Base-by-base conservation (phyloP, 2,113 vertebrate species). In the Reinhardtius hippoglossoides region DNA sequence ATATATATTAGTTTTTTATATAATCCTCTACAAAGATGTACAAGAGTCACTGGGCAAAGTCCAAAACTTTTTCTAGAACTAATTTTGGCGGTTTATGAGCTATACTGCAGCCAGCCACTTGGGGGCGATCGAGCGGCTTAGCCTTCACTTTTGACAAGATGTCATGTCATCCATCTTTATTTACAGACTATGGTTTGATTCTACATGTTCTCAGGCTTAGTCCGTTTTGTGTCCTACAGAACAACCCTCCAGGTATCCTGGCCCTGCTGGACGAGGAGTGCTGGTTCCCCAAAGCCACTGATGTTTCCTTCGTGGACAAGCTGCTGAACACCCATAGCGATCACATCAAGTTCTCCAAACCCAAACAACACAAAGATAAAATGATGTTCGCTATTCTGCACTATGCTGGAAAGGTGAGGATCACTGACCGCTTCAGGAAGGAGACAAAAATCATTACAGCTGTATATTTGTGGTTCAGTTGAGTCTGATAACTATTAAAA, bases 241-340 rank as follows among this genome's bases (percentile, higher is more conserved):
- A 96, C 78, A 97, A 98, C 86, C 97, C 97, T 13, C 97, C 97
- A 0, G 97, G 97, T 31, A 96, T 99, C 78, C 86, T 99, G 93
- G 96, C 97, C 44, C 94, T 99, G 87, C 92, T 99, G 89, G 97
- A 98, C 15, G 98, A 99, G 87, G 97, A 99, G 84, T 99, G 98
- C 80, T 98, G 97, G 97, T 99, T 99, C 92, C 98, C 98, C 60
- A 99, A 99, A 91, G 97, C 98, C 74, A 97, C 97, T 0, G 97
- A 99, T 57, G 89, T 95, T 0, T 96, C 97, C 35, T 98, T 99
- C 1, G 97, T 99, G 88, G 97, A 99, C 63, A 99, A 99, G 79
- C 84, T 99, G 26, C 84, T 95, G 10, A 85, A 93, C 31, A 97
- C 97, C 24, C 98, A 98, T 89, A 94, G 94, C 4, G 95, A 84